Evolutionary conservation across 2,113 vertebrate genomes (phyloP), one percentile per base, ranked within the genome.

Genomic region (Protobothrops mucrosquamatus): DNA sequence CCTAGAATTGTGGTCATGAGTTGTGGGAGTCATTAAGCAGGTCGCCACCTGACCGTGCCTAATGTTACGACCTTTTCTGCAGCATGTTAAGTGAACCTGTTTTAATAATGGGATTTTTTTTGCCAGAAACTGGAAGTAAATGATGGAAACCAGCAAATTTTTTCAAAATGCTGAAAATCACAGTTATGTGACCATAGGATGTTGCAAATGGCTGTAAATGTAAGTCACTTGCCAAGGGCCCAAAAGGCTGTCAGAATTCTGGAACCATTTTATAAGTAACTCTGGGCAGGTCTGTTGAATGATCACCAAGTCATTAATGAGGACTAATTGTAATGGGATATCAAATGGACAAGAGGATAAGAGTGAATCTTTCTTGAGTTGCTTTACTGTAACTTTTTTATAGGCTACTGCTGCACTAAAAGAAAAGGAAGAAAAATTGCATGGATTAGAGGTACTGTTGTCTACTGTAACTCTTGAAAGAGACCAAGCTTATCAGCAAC

Each of bases 371-470:
- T 4, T 87, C 29, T 93, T 12, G 29, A 46, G 6, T 43, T 85
- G 12, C 34, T 91, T 48, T 90, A 51, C 48, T 51, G 1, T 51
- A 2, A 4, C 39, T 89, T 11, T 92, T 29, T 93, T 59, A 6
- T 91, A 98, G 98, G 94, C 59, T 85, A 95, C 91, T 52, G 98
- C 97, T 51, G 96, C 97, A 92, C 95, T 98, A 26, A 96, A 95
- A 91, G 97, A 98, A 93, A 97, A 96, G 15, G 97, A 98, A 89
- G 94, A 91, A 34, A 96, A 95, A 12, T 94, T 98, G 56, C 92
- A 91, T 64, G 97, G 98, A 54, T 56, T 96, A 56, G 95, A 96
- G 39, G 88, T 92, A 22, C 2, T 97, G 87, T 93, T 98, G 74
- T 96, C 91, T 92, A 95, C 96, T 55, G 92, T 97, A 57, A 74